Percentiles rank a stretch among this genome's conserved stretches.
These are phyloP conservation scores for Brachionus calyciflorus DNA, from an alignment of 1,140 invertebrate species.

Conservation along the genomic window DNA sequence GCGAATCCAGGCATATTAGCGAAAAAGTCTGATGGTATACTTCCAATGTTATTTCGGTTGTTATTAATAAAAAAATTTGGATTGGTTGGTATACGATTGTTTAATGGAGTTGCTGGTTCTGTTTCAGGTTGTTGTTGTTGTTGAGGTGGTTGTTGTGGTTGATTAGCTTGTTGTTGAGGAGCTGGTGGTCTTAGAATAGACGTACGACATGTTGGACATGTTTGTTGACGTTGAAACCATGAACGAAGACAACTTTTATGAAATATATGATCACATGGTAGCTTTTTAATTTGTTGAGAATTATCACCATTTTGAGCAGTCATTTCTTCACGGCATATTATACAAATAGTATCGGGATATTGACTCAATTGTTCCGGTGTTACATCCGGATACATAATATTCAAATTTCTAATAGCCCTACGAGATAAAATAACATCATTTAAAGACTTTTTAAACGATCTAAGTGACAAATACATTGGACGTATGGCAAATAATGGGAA, in stretches of 20 bases:
- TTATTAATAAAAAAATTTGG: background rate
- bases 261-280: constrained; percentile 99
- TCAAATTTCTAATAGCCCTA: constrained; percentile 94
- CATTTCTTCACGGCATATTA: constrained; percentile 96
- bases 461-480: constrained; percentile 97
- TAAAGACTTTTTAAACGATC: constrained; percentile 94
- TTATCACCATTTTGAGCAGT: constrained; percentile 50
- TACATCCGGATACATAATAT: constrained; percentile 88
- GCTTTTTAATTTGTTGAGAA: constrained; percentile 70
- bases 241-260: constrained; percentile 94
- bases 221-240: constrained; percentile 99
- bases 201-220: constrained; percentile 94
- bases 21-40: too few relatives aligned
- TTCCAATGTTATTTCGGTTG: background rate
- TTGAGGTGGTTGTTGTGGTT: background rate
- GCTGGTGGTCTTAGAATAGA: constrained; percentile 75
- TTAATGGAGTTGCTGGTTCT: background rate
- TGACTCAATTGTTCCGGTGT: constrained; percentile 86
- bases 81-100: background rate
- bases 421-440: constrained; percentile 95
- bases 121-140: background rate
- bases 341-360: constrained; percentile 90
- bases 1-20: background rate
- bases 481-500: constrained; percentile 95
- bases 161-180: background rate